Evolutionary conservation across 2,797 vertebrate genomes (phyloP).

Genomic region (Hippocampus kuda): DNA sequence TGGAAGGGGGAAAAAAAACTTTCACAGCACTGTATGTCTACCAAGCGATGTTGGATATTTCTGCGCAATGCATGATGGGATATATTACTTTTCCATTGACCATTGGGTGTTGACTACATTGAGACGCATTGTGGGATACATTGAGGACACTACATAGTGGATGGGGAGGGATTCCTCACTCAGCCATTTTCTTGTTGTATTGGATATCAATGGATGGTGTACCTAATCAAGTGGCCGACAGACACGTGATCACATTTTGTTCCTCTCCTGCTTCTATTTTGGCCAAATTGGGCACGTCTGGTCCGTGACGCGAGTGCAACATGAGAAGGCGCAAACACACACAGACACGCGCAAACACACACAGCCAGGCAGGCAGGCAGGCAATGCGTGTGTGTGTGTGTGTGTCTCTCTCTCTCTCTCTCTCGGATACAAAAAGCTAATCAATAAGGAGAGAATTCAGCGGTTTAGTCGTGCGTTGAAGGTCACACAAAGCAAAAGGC

Average conservation of each 20-base stretch:
- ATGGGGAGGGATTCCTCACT: not conserved
- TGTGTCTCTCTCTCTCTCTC: conserved; percentile 25
- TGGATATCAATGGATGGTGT: not conserved
- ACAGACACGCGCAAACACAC: not conserved
- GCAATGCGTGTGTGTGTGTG: not conserved
- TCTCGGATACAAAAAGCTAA: conserved; percentile 34
- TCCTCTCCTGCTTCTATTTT: conserved; percentile 3
- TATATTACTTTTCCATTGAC: no score
- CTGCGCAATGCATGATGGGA: no score
- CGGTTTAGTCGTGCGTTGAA: conserved; percentile 45
- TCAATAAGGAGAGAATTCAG: conserved; percentile 46
- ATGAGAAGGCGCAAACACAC: not conserved
- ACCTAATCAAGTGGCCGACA: not conserved
- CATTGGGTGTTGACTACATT: no score
- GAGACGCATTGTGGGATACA: no score
- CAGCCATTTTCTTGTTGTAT: not conserved
- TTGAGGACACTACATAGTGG: no score
- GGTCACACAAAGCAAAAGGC: conserved; percentile 55
- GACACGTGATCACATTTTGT: not conserved
- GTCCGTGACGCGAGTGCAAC: not conserved
- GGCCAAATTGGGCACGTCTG: conserved; percentile 2
- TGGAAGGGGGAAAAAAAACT: no score
- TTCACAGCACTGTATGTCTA: no score
- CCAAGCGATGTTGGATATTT: no score
- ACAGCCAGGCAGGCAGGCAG: conserved; percentile 18